Conservation (phyloP, 1,140 invertebrate species). For the Luehdorfia chinensis region DNA sequence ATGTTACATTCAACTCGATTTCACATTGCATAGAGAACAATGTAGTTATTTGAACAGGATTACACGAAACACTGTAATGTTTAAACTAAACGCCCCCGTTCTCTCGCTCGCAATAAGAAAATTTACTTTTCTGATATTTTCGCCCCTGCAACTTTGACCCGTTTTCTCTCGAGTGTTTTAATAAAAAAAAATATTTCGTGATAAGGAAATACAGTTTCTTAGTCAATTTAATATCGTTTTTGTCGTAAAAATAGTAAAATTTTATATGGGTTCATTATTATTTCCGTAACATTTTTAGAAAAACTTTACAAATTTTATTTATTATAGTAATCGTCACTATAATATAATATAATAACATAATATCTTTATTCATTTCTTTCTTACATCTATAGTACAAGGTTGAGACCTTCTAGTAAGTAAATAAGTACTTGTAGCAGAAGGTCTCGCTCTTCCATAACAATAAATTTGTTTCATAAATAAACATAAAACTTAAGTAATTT, state of each 20-base stretch:
- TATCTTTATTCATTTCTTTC: not conserved
- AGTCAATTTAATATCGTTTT: too few relatives aligned
- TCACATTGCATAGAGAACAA: conserved; percentile 3
- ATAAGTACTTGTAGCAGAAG: too few relatives aligned
- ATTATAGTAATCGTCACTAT: not conserved
- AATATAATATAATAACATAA: not conserved
- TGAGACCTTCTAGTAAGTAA: too few relatives aligned
- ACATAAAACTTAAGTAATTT: too few relatives aligned
- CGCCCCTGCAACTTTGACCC: conserved; percentile 4
- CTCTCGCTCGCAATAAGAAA: not conserved
- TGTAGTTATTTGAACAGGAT: conserved; percentile 1
- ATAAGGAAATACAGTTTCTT: not conserved
- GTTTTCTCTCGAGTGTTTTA: not conserved
- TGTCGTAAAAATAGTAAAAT: too few relatives aligned
- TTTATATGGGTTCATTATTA: not conserved
- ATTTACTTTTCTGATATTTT: conserved; percentile 12
- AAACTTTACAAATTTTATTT: too few relatives aligned
- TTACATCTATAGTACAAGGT: too few relatives aligned
- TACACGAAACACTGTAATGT: not conserved
- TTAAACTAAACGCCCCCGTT: conserved; percentile 3
- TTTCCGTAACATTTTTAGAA: too few relatives aligned
- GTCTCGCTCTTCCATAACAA: too few relatives aligned
- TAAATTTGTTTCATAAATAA: too few relatives aligned
- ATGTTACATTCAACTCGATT: not conserved
- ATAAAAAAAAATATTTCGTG: not conserved